These are phyloP conservation scores for Ceratosolen solmsi DNA, from an alignment of 1,140 invertebrate species.

Conservation along the genomic window DNA sequence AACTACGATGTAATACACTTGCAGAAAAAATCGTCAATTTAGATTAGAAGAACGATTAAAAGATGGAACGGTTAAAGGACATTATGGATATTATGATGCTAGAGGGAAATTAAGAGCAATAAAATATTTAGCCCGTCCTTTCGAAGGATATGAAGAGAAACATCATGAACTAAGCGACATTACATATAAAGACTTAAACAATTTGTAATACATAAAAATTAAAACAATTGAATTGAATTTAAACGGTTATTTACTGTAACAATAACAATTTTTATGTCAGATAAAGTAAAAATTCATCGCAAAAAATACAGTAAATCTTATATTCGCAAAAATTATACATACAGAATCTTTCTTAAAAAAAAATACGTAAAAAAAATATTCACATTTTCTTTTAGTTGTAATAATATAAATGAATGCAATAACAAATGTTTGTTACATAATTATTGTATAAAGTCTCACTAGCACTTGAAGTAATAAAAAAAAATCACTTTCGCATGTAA, in stretches of 20 bases:
- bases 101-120: conserved; percentile 85
- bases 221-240: conserved; percentile 48
- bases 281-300: conserved; percentile 52
- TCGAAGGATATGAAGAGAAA: conserved; percentile 79
- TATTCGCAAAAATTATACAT: conserved; percentile 36
- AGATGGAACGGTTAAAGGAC: conserved; percentile 84
- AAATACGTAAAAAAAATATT: conserved; percentile 48
- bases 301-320: conserved; percentile 41
- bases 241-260: conserved; percentile 60
- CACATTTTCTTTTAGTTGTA: conserved; percentile 23
- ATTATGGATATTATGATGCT: conserved; percentile 88
- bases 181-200: neutral
- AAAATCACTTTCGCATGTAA: conserved; percentile 41
- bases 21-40: conserved; percentile 86
- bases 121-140: conserved; percentile 83
- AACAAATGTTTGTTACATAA: conserved; percentile 34
- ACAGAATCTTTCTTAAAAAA: conserved; percentile 16
- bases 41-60: conserved; percentile 85
- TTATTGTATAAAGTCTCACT: conserved; percentile 34
- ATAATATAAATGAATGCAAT: conserved; percentile 23
- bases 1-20: neutral
- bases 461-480: conserved; percentile 40
- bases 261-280: conserved; percentile 60
- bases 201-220: neutral
- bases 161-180: conserved; percentile 62